A percentile compares a stretch with the other conserved stretches of the same genome.
Evolutionary conservation across 2,888 invertebrate species (phyloP).

Genomic region (Hirtodrosophila histrioides): DNA sequence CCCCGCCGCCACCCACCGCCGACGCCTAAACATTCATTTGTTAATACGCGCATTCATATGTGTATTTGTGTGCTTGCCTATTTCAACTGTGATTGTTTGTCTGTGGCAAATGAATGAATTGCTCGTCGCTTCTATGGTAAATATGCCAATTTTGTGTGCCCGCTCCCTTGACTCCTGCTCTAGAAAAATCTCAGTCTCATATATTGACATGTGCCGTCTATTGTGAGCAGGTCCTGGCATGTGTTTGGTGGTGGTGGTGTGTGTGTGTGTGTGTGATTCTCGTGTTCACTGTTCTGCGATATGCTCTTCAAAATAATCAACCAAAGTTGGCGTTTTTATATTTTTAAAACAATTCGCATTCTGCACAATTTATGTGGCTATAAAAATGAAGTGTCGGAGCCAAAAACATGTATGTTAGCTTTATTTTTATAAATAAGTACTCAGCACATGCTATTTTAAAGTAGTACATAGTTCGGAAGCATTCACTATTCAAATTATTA

Average conservation of each 20-base stretch:
- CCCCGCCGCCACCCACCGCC: constrained; percentile 5
- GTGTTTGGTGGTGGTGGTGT: constrained; percentile 2
- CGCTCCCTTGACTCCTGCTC: constrained; percentile 31
- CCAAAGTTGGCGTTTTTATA: constrained; percentile 57
- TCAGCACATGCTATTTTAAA: background rate
- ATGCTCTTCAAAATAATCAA: constrained; percentile 75
- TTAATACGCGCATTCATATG: constrained; percentile 76
- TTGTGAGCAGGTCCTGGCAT: constrained; percentile 30
- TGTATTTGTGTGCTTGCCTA: constrained; percentile 47
- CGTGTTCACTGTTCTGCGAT: constrained; percentile 65
- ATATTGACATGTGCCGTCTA: constrained; percentile 73
- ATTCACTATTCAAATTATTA: background rate
- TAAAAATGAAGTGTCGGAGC: constrained; percentile 64
- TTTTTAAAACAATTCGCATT: constrained; percentile 59
- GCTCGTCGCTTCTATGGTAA: constrained; percentile 71
- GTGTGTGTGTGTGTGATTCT: constrained; percentile 11
- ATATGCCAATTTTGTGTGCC: constrained; percentile 69
- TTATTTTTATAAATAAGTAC: constrained; percentile 25
- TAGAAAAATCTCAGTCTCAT: constrained; percentile 46
- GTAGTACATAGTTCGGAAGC: background rate
- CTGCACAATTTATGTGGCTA: constrained; percentile 63
- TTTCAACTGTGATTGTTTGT: constrained; percentile 73
- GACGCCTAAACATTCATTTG: constrained; percentile 52
- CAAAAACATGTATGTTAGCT: constrained; percentile 39
- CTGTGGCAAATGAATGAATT: constrained; percentile 78